These are phyloP conservation scores for Typhlichthys eigenmanni DNA, from an alignment of 2,797 vertebrate species.

Conservation along the genomic window DNA sequence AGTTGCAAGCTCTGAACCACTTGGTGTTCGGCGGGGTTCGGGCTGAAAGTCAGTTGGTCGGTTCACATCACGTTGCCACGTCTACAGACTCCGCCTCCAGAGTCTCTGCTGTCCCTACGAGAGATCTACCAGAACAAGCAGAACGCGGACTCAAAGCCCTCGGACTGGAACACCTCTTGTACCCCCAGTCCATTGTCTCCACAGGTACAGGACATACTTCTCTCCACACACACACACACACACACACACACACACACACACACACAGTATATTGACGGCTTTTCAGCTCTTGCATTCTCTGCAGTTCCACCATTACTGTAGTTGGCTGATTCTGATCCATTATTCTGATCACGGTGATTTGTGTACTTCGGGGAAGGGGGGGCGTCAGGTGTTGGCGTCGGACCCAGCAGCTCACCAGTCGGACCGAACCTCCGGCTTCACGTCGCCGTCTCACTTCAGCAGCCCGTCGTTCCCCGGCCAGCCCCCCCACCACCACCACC, in stretches of 20 bases:
- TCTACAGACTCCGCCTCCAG: slow-evolving; percentile 71
- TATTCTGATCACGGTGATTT: neutral
- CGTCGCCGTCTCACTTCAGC: slow-evolving; percentile 67
- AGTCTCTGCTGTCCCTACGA: slow-evolving; percentile 81
- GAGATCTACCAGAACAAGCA: slow-evolving; percentile 90
- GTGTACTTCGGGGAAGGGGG: neutral
- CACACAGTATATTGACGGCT: neutral
- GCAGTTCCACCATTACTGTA: too few species aligned
- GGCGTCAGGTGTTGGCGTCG: slow-evolving; percentile 80
- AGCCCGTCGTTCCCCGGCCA: slow-evolving; percentile 66
- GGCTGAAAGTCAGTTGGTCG: neutral
- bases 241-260: too few species aligned
- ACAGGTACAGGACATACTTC: slow-evolving; percentile 75
- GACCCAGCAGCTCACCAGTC: slow-evolving; percentile 81
- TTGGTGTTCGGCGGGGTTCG: too few species aligned
- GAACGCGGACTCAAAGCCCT: slow-evolving; percentile 72
- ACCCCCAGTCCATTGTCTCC: slow-evolving; percentile 76
- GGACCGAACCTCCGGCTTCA: slow-evolving; percentile 76
- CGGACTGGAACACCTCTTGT: slow-evolving; percentile 75
- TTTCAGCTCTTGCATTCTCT: neutral
- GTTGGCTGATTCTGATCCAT: neutral
- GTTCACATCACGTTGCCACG: neutral
- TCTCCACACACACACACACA: too few species aligned
- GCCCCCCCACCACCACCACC: slow-evolving; percentile 40
- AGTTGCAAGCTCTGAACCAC: neutral